Evolutionary conservation across 2,888 invertebrate species (phyloP).

Genomic region (Ctenicera cuprea): DNA sequence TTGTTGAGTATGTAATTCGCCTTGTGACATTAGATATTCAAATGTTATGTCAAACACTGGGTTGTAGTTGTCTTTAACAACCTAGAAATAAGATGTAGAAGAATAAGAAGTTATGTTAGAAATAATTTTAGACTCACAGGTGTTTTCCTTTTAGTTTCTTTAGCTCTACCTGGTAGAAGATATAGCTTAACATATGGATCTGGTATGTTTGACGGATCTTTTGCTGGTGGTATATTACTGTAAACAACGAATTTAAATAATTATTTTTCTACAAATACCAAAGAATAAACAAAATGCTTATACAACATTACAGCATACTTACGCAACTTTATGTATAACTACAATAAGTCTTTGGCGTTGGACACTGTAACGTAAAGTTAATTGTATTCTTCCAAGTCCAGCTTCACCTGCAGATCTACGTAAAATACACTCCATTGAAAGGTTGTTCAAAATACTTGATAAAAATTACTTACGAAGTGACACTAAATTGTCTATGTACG

Average conservation of each 20-base stretch:
- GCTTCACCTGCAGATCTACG: slow-evolving; percentile 82
- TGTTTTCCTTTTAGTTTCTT: slow-evolving; percentile 92
- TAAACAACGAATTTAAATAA: slow-evolving; percentile 58
- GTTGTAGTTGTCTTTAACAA: slow-evolving; percentile 91
- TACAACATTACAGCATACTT: slow-evolving; percentile 71
- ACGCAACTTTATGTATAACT: slow-evolving; percentile 93
- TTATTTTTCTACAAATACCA: slow-evolving; percentile 4
- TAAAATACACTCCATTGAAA: slow-evolving; percentile 5
- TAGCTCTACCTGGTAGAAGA: slow-evolving; percentile 87
- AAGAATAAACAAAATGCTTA: slow-evolving; percentile 20
- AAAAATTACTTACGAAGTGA: slow-evolving; percentile 68
- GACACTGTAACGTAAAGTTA: slow-evolving; percentile 90
- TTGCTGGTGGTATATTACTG: slow-evolving; percentile 84
- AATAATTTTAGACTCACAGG: slow-evolving; percentile 73
- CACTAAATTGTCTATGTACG: slow-evolving; percentile 69
- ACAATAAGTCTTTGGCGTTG: slow-evolving; percentile 88
- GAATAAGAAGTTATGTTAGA: too few relatives aligned
- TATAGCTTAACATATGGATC: slow-evolving; percentile 94
- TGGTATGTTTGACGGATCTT: slow-evolving; percentile 88
- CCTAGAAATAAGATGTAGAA: too few relatives aligned
- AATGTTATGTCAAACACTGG: slow-evolving; percentile 94
- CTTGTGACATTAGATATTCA: slow-evolving; percentile 89
- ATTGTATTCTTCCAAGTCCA: slow-evolving; percentile 86
- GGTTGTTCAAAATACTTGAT: neutral
- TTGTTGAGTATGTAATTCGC: slow-evolving; percentile 85